Percentiles rank a stretch among this genome's conserved stretches.
Conservation (phyloP, 1,140 invertebrate species). For the Druon quercuslanigerum region DNA sequence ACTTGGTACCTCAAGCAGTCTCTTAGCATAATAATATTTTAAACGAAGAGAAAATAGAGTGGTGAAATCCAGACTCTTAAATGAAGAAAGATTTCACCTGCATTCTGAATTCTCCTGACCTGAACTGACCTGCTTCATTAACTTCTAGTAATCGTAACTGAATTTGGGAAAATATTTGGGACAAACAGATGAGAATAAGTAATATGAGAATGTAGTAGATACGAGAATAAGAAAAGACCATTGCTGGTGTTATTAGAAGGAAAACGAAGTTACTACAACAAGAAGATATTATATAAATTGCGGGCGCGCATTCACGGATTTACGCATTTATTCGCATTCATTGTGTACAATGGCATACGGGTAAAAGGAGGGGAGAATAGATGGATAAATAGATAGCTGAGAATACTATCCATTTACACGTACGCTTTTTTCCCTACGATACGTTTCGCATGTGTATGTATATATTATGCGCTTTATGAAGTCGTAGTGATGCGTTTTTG, state of each 20-base stretch:
- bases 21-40: no score
- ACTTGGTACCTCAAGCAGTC: no score
- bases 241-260: background rate
- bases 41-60: no score
- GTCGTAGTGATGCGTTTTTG: constrained; percentile 21
- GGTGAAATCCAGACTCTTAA: no score
- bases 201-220: no score
- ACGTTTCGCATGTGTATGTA: constrained; percentile 41
- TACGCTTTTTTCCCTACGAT: constrained; percentile 30
- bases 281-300: constrained; percentile 2
- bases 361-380: constrained; percentile 22
- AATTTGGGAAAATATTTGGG: no score
- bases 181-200: no score
- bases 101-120: no score
- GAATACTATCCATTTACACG: constrained; percentile 29
- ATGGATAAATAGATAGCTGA: constrained; percentile 18
- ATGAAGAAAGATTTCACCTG: no score
- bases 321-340: constrained; percentile 21
- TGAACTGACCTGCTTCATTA: no score
- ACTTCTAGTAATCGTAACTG: no score
- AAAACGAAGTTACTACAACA: background rate
- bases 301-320: background rate
- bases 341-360: constrained; percentile 22
- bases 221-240: no score
- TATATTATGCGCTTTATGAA: constrained; percentile 38